Percentiles rank a stretch among this genome's conserved stretches.
Evolutionary conservation across 2,888 invertebrate genomes (phyloP).

Genomic region (Morinoia aosen): DNA sequence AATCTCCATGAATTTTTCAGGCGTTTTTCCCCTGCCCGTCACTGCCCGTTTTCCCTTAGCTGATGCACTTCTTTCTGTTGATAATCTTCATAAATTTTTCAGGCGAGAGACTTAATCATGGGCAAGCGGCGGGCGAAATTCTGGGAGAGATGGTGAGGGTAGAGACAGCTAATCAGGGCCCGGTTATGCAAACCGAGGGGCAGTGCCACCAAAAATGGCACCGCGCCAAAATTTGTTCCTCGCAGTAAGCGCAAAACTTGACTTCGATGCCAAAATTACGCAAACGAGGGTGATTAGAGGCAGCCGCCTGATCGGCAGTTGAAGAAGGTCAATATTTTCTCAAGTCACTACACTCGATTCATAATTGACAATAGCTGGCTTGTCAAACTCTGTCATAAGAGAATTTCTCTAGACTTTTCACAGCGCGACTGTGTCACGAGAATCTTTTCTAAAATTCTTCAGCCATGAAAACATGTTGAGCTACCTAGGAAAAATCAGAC

Average conservation of each 20-base stretch:
- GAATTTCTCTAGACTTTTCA: not conserved
- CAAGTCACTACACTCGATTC: not conserved
- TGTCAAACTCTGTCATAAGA: not conserved
- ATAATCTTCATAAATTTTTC: not conserved
- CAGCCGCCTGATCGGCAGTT: not conserved
- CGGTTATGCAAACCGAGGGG: not conserved
- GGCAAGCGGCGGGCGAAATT: not conserved
- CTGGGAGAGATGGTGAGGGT: not conserved
- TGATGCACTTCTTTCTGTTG: not conserved
- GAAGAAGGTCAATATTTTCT: not conserved
- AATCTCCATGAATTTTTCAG: no score
- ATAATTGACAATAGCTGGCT: not conserved
- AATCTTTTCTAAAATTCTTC: not conserved
- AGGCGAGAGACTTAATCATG: not conserved
- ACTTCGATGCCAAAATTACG: not conserved
- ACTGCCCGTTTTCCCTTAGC: not conserved
- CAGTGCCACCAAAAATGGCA: not conserved
- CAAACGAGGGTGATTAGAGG: not conserved
- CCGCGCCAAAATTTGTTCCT: not conserved
- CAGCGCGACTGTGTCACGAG: not conserved
- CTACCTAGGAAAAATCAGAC: not conserved
- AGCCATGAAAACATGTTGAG: not conserved
- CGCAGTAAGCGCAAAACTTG: not conserved
- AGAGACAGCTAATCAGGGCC: not conserved
- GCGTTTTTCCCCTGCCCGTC: not conserved